Percentiles rank a stretch among this genome's conserved stretches.
phyloP scores from a whole-genome alignment of 2,888 invertebrate genomes.

The Ectemnius lituratus region DNA sequence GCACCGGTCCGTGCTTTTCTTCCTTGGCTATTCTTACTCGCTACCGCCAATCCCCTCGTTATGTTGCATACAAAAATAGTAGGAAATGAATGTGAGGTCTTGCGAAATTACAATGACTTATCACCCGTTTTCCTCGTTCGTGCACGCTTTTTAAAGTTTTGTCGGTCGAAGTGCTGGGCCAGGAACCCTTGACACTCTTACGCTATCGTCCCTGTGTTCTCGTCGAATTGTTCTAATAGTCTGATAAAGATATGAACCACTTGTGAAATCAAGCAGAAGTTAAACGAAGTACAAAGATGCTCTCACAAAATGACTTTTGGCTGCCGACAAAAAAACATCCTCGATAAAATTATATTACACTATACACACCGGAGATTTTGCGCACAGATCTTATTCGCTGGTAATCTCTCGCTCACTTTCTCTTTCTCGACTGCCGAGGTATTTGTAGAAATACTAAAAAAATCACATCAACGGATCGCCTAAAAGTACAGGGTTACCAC shows the following conservation, averaged over 20 bases:
- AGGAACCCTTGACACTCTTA: too few relatives aligned
- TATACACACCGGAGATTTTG: too few relatives aligned
- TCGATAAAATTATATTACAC: too few relatives aligned
- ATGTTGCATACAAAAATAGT: constrained; percentile 61
- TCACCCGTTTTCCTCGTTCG: constrained; percentile 49
- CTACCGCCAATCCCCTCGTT: constrained; percentile 42
- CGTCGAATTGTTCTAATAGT: neutral
- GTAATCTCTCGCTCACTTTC: neutral
- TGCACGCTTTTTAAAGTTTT: constrained; percentile 28
- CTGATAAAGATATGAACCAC: constrained; percentile 2
- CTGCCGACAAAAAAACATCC: too few relatives aligned
- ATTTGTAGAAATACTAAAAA: constrained; percentile 19
- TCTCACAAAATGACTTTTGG: too few relatives aligned
- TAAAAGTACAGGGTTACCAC: constrained; percentile 10
- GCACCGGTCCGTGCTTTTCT: neutral
- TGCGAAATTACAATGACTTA: constrained; percentile 50
- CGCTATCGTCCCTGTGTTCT: neutral
- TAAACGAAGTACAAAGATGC: too few relatives aligned
- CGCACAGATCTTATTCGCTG: neutral
- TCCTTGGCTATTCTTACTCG: constrained; percentile 17
- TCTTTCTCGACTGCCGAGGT: neutral
- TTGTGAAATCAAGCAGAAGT: neutral
- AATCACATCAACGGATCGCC: constrained; percentile 14
- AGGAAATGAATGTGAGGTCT: constrained; percentile 58
- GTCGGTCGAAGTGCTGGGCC: constrained; percentile 9